Conservation (phyloP, 2,113 vertebrate genomes). For the Ginglymostoma cirratum region DNA sequence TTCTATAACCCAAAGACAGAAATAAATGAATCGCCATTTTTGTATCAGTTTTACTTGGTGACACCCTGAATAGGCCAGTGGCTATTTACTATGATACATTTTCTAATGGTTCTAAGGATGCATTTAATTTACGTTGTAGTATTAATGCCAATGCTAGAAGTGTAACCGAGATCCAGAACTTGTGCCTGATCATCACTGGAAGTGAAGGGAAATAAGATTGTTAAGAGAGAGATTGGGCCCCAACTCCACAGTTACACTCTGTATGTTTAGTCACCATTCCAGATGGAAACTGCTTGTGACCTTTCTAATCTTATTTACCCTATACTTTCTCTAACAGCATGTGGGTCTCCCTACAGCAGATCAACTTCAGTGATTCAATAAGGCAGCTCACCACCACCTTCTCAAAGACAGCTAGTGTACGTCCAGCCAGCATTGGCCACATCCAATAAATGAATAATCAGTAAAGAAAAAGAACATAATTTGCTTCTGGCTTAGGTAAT, state of each 20-base stretch:
- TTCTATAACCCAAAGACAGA: background rate
- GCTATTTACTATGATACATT: slow-evolving; percentile 3
- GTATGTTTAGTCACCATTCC: background rate
- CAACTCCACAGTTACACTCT: background rate
- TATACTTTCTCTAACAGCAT: no score
- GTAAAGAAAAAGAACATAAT: no score
- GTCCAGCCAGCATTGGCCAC: no score
- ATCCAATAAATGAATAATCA: no score
- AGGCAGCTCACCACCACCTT: no score
- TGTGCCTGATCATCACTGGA: background rate
- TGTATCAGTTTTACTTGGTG: background rate
- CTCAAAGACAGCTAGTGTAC: no score
- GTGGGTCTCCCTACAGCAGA: no score
- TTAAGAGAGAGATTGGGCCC: background rate
- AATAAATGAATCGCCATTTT: background rate
- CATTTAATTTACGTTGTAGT: background rate
- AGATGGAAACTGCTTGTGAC: background rate
- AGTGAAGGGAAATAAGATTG: background rate
- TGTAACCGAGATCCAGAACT: background rate
- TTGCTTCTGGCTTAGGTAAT: no score
- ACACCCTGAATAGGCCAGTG: background rate
- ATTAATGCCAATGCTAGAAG: background rate
- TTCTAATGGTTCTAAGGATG: background rate
- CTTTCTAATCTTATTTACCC: background rate
- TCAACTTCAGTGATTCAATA: no score